A percentile compares a stretch with the other conserved stretches of the same genome.
Evolutionary conservation across 2,888 invertebrate species (phyloP).

Genomic region (Parnassius smintheus): DNA sequence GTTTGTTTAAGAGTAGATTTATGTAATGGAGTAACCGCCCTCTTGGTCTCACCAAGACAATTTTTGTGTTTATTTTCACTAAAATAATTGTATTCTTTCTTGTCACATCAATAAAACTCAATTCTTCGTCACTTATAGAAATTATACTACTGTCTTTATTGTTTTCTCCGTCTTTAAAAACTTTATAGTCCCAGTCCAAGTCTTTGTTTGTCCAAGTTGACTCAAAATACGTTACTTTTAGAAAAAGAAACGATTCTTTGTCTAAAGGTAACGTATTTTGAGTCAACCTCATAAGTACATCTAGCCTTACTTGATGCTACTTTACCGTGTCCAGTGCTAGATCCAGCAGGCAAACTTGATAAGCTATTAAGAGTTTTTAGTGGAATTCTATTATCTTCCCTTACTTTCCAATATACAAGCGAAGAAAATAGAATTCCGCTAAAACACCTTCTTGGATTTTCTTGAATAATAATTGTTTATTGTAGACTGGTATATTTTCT

Average conservation of each 20-base stretch:
- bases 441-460: slow-evolving; percentile 27
- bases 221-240: slow-evolving; percentile 44
- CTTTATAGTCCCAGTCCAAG: slow-evolving; percentile 48
- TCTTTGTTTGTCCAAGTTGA: slow-evolving; percentile 39
- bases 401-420: neutral
- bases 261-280: slow-evolving; percentile 45
- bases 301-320: slow-evolving; percentile 30
- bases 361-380: slow-evolving; percentile 44
- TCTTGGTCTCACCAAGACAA: slow-evolving; percentile 32
- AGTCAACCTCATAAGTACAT: slow-evolving; percentile 27
- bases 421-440: no score
- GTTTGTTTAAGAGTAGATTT: slow-evolving; percentile 39
- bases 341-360: slow-evolving; percentile 32
- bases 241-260: slow-evolving; percentile 40
- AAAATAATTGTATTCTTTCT: slow-evolving; percentile 20
- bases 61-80: slow-evolving; percentile 33
- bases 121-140: slow-evolving; percentile 44
- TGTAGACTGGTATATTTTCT: slow-evolving; percentile 57
- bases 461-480: slow-evolving; percentile 42
- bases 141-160: slow-evolving; percentile 35
- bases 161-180: slow-evolving; percentile 45
- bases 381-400: slow-evolving; percentile 40
- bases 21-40: slow-evolving; percentile 33
- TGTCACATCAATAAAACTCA: slow-evolving; percentile 29
- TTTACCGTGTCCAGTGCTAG: slow-evolving; percentile 28